Percentiles rank a stretch among this genome's conserved stretches.
Conservation (phyloP, 2,888 invertebrate species). For the Lochmaea capreae region DNA sequence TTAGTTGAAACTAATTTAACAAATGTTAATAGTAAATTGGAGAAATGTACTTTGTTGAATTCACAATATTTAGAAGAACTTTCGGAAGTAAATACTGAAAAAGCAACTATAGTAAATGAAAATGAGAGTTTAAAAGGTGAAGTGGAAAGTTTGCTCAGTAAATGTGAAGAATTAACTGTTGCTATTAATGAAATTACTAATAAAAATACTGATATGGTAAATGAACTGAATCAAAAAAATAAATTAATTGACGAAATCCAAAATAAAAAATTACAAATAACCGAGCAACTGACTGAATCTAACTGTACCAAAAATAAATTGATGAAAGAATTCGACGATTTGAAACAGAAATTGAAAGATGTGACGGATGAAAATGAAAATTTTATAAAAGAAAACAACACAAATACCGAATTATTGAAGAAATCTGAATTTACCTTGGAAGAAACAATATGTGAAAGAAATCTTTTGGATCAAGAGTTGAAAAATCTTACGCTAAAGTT, state of each 20-base stretch:
- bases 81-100: neutral
- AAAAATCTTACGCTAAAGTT: neutral
- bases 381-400: neutral
- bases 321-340: neutral
- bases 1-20: neutral
- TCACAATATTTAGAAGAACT: conserved; percentile 3
- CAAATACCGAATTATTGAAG: neutral
- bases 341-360: conserved; percentile 10
- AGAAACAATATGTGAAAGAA: neutral
- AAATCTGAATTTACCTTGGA: neutral
- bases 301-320: neutral
- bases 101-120: conserved; percentile 12
- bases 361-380: neutral
- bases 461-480: neutral
- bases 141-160: neutral
- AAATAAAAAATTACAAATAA: conserved; percentile 13
- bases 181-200: neutral
- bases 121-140: conserved; percentile 7
- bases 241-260: conserved; percentile 12
- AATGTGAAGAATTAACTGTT: neutral
- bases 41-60: neutral
- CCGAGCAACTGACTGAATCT: conserved; percentile 1
- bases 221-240: conserved; percentile 12
- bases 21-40: neutral
- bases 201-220: neutral